Evolutionary conservation across 2,888 invertebrate species (phyloP).

Genomic region (Trachelus tabidus): DNA sequence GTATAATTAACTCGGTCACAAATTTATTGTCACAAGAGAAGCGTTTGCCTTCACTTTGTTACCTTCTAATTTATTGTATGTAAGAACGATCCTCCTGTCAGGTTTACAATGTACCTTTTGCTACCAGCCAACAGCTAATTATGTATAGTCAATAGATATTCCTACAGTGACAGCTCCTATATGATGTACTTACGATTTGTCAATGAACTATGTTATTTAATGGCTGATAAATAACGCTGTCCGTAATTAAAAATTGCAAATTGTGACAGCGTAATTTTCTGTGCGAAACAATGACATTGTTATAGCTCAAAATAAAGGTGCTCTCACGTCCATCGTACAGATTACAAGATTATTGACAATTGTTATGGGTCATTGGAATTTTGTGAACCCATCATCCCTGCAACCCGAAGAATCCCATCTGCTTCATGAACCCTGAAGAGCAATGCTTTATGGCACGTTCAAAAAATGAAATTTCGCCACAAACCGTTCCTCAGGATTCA

Average conservation of each 20-base stretch:
- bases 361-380: not conserved
- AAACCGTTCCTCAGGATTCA: too few relatives aligned
- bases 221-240: not conserved
- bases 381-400: too few relatives aligned
- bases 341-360: not conserved
- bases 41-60: not conserved
- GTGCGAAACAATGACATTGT: not conserved
- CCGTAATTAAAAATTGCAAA: not conserved
- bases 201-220: not conserved
- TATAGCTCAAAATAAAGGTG: not conserved
- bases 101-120: not conserved
- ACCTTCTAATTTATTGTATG: not conserved
- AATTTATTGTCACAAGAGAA: not conserved
- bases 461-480: too few relatives aligned
- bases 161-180: not conserved
- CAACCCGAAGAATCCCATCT: not conserved
- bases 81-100: not conserved
- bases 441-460: not conserved
- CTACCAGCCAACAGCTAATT: not conserved
- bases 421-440: not conserved
- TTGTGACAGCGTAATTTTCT: not conserved
- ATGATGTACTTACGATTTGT: not conserved
- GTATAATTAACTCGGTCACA: not conserved
- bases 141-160: not conserved
- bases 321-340: not conserved